Evolutionary conservation across 23 tunicate genomes (phyloP).

Genomic region (Styela clava): DNA sequence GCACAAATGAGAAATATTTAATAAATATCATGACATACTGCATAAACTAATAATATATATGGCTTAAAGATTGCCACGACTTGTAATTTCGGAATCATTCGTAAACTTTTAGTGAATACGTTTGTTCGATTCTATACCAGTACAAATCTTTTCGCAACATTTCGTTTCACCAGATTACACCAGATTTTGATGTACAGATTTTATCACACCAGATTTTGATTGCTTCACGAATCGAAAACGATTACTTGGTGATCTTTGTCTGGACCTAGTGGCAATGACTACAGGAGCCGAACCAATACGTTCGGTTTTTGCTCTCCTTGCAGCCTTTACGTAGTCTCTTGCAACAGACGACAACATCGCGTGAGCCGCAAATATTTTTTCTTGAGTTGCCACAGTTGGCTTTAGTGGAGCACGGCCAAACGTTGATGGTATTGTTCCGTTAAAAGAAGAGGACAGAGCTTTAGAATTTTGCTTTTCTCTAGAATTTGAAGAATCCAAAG

Average conservation of each 20-base stretch:
- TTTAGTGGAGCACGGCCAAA: neutral
- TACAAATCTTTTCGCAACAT: too few species aligned
- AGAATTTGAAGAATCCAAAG: neutral
- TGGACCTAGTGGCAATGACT: neutral
- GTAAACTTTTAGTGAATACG: too few species aligned
- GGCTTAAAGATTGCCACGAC: too few species aligned
- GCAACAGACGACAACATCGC: conserved; percentile 5
- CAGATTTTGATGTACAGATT: too few species aligned
- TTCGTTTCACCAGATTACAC: too few species aligned
- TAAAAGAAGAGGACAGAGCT: neutral
- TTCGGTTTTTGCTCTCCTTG: neutral
- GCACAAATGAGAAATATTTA: too few species aligned
- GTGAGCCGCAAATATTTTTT: conserved; percentile 11
- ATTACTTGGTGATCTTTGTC: neutral
- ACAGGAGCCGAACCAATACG: conserved; percentile 11
- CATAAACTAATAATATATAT: too few species aligned
- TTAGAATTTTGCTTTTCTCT: neutral
- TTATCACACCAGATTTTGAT: too few species aligned
- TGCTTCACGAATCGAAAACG: neutral
- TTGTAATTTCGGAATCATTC: too few species aligned
- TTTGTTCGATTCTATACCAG: too few species aligned
- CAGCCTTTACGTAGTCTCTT: conserved; percentile 21
- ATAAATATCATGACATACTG: too few species aligned
- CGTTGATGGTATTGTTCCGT: conserved; percentile 2
- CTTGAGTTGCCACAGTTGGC: neutral